phyloP scores from a whole-genome alignment of 2,888 invertebrate genomes.

The Polyommatus iphigenia region DNA sequence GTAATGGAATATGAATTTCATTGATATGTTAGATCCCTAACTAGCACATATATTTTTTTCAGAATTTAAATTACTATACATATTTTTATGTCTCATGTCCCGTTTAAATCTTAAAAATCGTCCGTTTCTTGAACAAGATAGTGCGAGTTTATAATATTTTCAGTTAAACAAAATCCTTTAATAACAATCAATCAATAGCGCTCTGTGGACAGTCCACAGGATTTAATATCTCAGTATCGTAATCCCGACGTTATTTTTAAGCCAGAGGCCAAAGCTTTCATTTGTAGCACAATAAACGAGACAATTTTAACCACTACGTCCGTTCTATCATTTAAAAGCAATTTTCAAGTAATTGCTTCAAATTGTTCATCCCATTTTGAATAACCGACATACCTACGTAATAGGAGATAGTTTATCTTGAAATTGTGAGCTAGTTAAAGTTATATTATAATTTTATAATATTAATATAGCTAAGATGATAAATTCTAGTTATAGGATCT shows the following conservation, averaged over 20 bases:
- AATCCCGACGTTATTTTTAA: constrained; percentile 2
- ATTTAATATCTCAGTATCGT: background rate
- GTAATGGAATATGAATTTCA: too few relatives aligned
- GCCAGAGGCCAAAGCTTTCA: constrained; percentile 8
- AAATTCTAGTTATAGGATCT: background rate
- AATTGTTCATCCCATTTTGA: constrained; percentile 20
- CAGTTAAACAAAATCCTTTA: too few relatives aligned
- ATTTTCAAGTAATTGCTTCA: constrained; percentile 25
- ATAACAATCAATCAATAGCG: background rate
- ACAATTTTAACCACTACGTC: constrained; percentile 26
- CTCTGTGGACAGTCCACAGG: background rate
- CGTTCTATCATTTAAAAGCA: constrained; percentile 29
- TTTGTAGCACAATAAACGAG: constrained; percentile 21
- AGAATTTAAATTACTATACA: too few relatives aligned
- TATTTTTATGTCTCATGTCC: too few relatives aligned
- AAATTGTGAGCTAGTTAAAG: background rate
- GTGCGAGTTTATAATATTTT: too few relatives aligned
- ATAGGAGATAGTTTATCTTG: background rate
- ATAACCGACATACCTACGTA: constrained; percentile 11
- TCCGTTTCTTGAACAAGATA: too few relatives aligned
- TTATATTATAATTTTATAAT: background rate
- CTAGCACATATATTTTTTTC: too few relatives aligned
- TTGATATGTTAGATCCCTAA: too few relatives aligned
- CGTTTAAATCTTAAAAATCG: too few relatives aligned
- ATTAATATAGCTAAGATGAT: background rate